Evolutionary conservation across 1,140 invertebrate genomes (phyloP).

Genomic region (Anastrepha ludens): DNA sequence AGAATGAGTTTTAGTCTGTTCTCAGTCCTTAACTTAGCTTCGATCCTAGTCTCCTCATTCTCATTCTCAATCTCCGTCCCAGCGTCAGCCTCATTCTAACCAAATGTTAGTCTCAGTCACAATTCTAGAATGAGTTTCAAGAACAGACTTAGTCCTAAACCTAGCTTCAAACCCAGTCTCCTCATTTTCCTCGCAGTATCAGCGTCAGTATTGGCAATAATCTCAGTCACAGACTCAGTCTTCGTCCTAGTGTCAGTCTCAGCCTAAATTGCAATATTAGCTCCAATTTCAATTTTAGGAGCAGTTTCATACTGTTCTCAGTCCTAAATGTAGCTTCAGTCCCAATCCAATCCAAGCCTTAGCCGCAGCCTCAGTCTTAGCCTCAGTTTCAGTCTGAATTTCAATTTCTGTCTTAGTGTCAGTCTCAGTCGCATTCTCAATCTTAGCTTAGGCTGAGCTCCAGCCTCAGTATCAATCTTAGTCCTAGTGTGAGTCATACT

Average conservation of each 20-base stretch:
- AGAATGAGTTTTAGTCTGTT: neutral
- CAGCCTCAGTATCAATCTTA: neutral
- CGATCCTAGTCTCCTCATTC: neutral
- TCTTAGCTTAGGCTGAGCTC: neutral
- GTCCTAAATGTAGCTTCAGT: too few species aligned
- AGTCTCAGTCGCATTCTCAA: neutral
- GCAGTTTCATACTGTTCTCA: too few species aligned
- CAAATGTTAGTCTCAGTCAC: too few species aligned
- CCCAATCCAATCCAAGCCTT: too few species aligned
- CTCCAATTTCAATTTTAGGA: too few species aligned
- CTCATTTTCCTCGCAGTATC: neutral
- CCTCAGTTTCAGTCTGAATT: neutral
- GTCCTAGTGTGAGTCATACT: neutral
- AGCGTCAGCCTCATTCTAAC: too few species aligned
- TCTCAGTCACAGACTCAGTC: too few species aligned
- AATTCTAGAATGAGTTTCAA: too few species aligned
- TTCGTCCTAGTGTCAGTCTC: neutral
- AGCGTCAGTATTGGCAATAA: neutral
- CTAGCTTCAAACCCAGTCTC: neutral
- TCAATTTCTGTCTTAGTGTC: neutral
- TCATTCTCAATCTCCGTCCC: too few species aligned
- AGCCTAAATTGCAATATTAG: too few species aligned
- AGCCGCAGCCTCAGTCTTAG: neutral
- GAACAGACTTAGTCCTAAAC: neutral
- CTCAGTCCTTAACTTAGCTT: neutral